Percentiles rank a stretch among this genome's conserved stretches.
These are phyloP conservation scores for Lamellibrachia luymesi DNA, from an alignment of 1,140 invertebrate genomes.

Conservation along the genomic window DNA sequence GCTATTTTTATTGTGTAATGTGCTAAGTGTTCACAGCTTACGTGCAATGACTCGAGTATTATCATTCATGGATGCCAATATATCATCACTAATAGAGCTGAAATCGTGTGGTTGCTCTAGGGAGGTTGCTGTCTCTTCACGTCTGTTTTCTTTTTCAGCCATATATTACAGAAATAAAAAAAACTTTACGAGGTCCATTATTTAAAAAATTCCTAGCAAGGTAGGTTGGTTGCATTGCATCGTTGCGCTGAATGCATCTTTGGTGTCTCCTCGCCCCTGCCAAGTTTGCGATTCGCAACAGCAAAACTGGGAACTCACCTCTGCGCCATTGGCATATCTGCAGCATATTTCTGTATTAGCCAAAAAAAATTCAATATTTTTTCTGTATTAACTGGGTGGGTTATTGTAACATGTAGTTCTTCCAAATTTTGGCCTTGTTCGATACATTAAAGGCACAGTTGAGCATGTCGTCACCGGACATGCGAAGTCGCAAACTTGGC, in stretches of 20 bases:
- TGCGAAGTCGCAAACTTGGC: neutral
- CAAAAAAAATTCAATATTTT: neutral
- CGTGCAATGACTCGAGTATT: neutral
- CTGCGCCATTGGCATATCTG: neutral
- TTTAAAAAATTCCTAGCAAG: slow-evolving; percentile 19
- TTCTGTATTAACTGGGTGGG: too few species aligned
- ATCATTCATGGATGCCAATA: neutral
- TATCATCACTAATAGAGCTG: neutral
- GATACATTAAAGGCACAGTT: neutral
- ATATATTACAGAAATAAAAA: slow-evolving; percentile 30
- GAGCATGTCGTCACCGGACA: neutral
- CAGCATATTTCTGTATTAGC: neutral
- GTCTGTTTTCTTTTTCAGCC: slow-evolving; percentile 46
- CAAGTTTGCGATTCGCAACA: neutral
- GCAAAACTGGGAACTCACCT: neutral
- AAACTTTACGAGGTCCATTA: slow-evolving; percentile 16
- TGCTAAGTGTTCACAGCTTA: neutral
- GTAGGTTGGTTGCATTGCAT: slow-evolving; percentile 13
- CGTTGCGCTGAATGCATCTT: neutral
- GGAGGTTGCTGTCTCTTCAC: neutral
- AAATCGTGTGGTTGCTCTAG: neutral
- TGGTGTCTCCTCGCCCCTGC: neutral
- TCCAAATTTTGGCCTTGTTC: neutral
- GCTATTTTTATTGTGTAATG: neutral
- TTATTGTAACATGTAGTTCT: neutral